Evolutionary conservation across 1,140 invertebrate species (phyloP).

Genomic region (Brachionus paranguensis): DNA sequence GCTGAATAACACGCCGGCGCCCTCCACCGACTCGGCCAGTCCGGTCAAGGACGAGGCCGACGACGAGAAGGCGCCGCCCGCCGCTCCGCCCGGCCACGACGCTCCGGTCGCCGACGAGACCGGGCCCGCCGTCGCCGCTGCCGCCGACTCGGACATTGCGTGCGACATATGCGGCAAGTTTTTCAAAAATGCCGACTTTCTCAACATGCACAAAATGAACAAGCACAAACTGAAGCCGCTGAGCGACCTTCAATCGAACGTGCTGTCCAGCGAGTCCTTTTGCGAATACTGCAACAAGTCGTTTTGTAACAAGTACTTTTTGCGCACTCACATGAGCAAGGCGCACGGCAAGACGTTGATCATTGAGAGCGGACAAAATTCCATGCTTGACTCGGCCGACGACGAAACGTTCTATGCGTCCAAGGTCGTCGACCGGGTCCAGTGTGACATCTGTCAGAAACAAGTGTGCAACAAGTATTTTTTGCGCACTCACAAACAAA

Average conservation of each 20-base stretch:
- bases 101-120: neutral
- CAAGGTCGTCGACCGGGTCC: slow-evolving; percentile 59
- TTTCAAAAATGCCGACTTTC: slow-evolving; percentile 6
- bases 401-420: slow-evolving; percentile 43
- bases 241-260: slow-evolving; percentile 5
- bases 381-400: neutral
- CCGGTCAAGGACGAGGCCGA: neutral
- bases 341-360: slow-evolving; percentile 36
- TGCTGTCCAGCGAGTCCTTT: slow-evolving; percentile 5
- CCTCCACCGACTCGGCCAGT: neutral
- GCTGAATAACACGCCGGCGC: neutral
- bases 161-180: slow-evolving; percentile 15
- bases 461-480: slow-evolving; percentile 96
- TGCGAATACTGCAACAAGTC: slow-evolving; percentile 36
- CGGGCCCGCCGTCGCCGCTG: neutral
- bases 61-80: too few relatives aligned
- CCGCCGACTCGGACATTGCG: neutral
- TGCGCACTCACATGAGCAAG: slow-evolving; percentile 31
- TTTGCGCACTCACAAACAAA: slow-evolving; percentile 97
- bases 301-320: slow-evolving; percentile 40
- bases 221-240: slow-evolving; percentile 30
- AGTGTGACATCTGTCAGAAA: slow-evolving; percentile 98
- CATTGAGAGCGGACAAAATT: slow-evolving; percentile 22
- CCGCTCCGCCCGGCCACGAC: neutral
- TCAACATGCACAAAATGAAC: slow-evolving; percentile 31